These are phyloP conservation scores for Chrysodeixis includens DNA, from an alignment of 2,888 invertebrate genomes.

Conservation along the genomic window DNA sequence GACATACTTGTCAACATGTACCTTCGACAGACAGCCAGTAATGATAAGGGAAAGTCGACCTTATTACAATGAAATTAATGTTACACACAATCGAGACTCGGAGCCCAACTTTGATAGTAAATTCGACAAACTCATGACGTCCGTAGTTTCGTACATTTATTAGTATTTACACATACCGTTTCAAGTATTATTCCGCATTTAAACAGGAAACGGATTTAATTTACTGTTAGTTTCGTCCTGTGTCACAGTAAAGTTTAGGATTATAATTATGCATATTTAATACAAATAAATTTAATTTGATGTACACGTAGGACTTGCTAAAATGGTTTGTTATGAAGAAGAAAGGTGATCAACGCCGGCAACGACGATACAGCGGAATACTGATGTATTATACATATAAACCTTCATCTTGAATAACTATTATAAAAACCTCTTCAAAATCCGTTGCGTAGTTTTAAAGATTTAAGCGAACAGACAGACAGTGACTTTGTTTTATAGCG, in stretches of 20 bases:
- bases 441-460: no score
- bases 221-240: background rate
- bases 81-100: conserved; percentile 1
- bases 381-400: no score
- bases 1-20: conserved; percentile 10
- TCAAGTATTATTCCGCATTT: background rate
- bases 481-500: no score
- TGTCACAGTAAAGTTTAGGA: no score
- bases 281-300: background rate
- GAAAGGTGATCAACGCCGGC: no score
- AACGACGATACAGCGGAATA: no score
- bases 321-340: no score
- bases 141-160: background rate
- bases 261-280: no score
- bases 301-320: no score
- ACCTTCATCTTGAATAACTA: no score
- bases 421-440: no score
- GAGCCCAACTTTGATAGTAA: conserved; percentile 2
- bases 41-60: background rate
- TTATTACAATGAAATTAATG: background rate
- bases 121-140: conserved; percentile 4
- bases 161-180: conserved; percentile 2
- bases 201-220: background rate
- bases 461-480: no score
- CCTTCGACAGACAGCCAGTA: background rate